phyloP scores from a whole-genome alignment of 2,888 invertebrate species.

The Eristalinus sepulchralis region DNA sequence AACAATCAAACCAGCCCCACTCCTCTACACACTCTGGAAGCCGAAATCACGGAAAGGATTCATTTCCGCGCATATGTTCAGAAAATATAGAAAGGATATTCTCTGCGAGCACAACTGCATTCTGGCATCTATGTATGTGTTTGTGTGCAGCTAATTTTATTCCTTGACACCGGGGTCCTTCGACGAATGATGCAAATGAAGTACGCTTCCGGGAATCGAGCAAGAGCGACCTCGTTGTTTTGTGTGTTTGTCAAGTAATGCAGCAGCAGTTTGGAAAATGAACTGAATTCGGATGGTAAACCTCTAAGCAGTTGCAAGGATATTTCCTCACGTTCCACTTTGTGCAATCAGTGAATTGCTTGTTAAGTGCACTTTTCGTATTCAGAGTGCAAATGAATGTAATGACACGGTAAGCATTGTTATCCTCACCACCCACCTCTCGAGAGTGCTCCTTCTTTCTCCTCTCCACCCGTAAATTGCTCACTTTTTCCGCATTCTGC shows the following conservation, averaged over 20 bases:
- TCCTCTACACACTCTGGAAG: neutral
- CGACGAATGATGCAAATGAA: neutral
- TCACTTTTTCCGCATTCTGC: conserved; percentile 10
- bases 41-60: neutral
- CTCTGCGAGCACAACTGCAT: neutral
- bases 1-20: neutral
- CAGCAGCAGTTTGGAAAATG: neutral
- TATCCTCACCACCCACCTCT: neutral
- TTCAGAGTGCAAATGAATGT: conserved; percentile 64
- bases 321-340: conserved; percentile 4
- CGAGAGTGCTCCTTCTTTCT: neutral
- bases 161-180: neutral
- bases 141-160: neutral
- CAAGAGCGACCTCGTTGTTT: neutral
- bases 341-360: conserved; percentile 54
- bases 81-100: neutral
- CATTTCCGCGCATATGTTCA: neutral
- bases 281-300: conserved; percentile 11
- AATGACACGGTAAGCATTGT: conserved; percentile 32
- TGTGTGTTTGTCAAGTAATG: too few species aligned
- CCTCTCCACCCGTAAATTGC: conserved; percentile 8
- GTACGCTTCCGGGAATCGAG: too few species aligned
- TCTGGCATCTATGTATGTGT: neutral
- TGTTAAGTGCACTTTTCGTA: conserved; percentile 56
- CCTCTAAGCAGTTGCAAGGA: conserved; percentile 33